These are phyloP conservation scores for Verasper variegatus DNA, from an alignment of 2,113 vertebrate species.

Conservation along the genomic window DNA sequence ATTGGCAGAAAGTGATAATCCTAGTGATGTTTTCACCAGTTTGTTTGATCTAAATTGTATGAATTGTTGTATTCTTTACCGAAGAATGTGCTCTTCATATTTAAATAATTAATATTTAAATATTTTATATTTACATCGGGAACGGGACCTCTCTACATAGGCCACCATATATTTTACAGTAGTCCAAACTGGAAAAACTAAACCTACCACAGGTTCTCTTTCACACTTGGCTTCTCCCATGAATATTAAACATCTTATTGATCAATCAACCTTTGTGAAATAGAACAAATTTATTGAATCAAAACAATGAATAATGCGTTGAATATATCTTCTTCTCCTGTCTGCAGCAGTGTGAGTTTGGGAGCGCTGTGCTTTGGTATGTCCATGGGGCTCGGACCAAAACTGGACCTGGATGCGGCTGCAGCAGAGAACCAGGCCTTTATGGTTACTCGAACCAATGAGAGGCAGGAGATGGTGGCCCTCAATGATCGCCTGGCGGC, in stretches of 20 bases:
- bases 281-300: not conserved
- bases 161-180: too few species aligned
- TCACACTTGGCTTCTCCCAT: not conserved
- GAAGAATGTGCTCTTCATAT: too few species aligned
- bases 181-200: too few species aligned
- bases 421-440: constrained; percentile 80
- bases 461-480: constrained; percentile 78
- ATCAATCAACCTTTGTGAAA: not conserved
- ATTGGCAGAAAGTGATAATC: too few species aligned
- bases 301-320: not conserved
- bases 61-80: too few species aligned
- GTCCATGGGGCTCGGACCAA: constrained; percentile 56
- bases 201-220: too few species aligned
- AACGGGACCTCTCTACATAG: too few species aligned
- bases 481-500: constrained; percentile 83
- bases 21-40: too few species aligned
- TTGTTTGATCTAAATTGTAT: too few species aligned
- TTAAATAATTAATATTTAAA: too few species aligned
- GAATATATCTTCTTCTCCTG: not conserved
- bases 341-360: constrained; percentile 70
- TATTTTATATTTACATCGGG: too few species aligned
- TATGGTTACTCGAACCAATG: constrained; percentile 71
- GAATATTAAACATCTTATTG: not conserved
- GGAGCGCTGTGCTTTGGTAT: constrained; percentile 63
- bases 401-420: constrained; percentile 76